Percentiles rank a stretch among this genome's conserved stretches.
Conservation (phyloP, 2,113 vertebrate species). For the Coptodon rendalli region DNA sequence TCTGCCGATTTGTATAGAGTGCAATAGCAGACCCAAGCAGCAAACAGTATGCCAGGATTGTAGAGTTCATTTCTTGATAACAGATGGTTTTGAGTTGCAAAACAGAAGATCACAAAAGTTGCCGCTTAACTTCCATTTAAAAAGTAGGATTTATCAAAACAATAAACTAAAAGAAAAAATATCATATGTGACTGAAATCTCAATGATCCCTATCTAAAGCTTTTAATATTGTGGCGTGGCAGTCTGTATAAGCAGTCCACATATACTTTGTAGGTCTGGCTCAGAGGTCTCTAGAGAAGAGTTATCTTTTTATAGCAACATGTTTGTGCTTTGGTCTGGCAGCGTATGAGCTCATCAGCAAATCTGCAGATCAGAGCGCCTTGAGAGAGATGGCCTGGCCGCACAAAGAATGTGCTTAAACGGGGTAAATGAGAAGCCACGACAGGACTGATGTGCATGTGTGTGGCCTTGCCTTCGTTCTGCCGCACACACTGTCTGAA, state of each 20-base stretch:
- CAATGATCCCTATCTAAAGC: not conserved
- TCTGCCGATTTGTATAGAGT: not conserved
- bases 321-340: conserved; percentile 27
- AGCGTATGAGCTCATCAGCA: conserved; percentile 39
- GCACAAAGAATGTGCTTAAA: not conserved
- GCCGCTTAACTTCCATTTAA: not conserved
- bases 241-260: not conserved
- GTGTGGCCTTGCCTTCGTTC: conserved; percentile 6
- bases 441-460: not conserved
- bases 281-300: not conserved
- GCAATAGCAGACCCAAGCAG: not conserved
- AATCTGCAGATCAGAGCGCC: not conserved
- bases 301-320: conserved; percentile 45
- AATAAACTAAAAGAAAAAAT: not conserved
- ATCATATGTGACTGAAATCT: not conserved
- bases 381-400: not conserved
- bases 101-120: not conserved
- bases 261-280: conserved; percentile 5
- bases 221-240: not conserved
- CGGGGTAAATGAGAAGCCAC: not conserved
- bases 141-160: not conserved
- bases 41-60: not conserved
- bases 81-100: not conserved
- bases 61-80: not conserved
- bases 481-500: not conserved